phyloP scores from a whole-genome alignment of 2,797 vertebrate genomes.

The Muscicapa comitata region DNA sequence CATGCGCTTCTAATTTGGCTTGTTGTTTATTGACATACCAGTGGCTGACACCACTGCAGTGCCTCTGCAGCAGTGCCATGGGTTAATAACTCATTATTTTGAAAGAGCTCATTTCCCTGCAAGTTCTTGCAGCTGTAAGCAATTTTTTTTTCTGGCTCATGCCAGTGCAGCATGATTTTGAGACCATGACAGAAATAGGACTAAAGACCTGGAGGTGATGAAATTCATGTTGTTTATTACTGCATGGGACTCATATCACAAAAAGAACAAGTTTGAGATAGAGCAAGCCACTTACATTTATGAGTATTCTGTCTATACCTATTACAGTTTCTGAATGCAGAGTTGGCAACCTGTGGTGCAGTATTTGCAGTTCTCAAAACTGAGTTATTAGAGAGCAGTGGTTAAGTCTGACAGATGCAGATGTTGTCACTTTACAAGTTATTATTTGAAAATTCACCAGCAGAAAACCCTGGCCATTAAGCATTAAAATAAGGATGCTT shows the following conservation, averaged over 20 bases:
- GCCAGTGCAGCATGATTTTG: constrained; percentile 28
- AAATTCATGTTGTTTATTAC: constrained; percentile 17
- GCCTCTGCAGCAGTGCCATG: constrained; percentile 31
- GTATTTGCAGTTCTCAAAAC: not conserved
- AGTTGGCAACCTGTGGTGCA: not conserved
- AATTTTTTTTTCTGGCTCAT: constrained; percentile 13
- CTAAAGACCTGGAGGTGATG: constrained; percentile 7
- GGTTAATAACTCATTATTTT: constrained; percentile 64
- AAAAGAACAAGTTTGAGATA: not conserved
- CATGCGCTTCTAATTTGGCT: constrained; percentile 10
- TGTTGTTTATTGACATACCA: constrained; percentile 40
- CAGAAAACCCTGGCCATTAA: not conserved
- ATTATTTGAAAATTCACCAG: constrained; percentile 20
- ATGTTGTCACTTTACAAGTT: not conserved
- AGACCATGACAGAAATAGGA: constrained; percentile 24
- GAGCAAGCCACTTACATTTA: not conserved
- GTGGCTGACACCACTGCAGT: constrained; percentile 38
- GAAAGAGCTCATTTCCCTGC: constrained; percentile 47
- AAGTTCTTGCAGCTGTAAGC: constrained; percentile 59
- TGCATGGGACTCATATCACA: not conserved
- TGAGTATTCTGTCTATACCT: not conserved
- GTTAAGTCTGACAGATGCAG: not conserved
- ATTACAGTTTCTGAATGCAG: not conserved
- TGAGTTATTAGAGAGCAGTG: not conserved
- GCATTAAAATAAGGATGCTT: not conserved